Evolutionary conservation across 2,797 vertebrate genomes (phyloP).

Genomic region (Mormyrus proboscirostris): DNA sequence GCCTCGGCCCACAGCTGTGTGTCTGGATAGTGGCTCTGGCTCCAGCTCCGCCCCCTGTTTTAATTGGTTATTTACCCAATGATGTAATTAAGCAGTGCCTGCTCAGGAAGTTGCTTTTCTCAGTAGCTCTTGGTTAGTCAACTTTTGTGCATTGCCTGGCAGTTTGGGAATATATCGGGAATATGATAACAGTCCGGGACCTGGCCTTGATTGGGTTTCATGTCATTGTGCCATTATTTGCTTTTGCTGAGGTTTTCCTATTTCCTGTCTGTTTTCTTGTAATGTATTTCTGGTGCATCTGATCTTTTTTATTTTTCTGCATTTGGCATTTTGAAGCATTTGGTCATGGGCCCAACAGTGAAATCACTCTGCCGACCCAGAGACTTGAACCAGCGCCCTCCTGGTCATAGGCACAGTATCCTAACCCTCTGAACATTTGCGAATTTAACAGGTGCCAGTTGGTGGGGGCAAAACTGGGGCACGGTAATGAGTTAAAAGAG

Average conservation of each 20-base stretch:
- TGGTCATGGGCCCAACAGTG: background rate
- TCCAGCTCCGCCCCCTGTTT: background rate
- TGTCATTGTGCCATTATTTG: background rate
- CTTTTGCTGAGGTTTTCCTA: background rate
- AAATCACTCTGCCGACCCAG: background rate
- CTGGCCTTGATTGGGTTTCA: background rate
- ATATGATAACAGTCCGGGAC: background rate
- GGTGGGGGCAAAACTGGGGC: background rate
- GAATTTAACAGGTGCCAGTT: background rate
- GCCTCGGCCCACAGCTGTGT: background rate
- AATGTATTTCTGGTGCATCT: background rate
- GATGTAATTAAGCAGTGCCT: background rate
- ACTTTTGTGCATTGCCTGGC: background rate
- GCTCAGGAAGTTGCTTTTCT: background rate
- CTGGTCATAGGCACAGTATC: background rate
- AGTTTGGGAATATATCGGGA: background rate
- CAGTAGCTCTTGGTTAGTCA: background rate
- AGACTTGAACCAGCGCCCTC: background rate
- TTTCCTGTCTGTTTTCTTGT: background rate
- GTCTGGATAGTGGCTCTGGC: background rate
- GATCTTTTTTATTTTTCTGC: background rate
- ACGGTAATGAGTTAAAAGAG: background rate
- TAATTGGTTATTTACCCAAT: background rate
- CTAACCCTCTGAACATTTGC: background rate
- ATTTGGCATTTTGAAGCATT: background rate